phyloP scores from a whole-genome alignment of 2,113 vertebrate genomes.

The Pollimyrus isidori region DNA sequence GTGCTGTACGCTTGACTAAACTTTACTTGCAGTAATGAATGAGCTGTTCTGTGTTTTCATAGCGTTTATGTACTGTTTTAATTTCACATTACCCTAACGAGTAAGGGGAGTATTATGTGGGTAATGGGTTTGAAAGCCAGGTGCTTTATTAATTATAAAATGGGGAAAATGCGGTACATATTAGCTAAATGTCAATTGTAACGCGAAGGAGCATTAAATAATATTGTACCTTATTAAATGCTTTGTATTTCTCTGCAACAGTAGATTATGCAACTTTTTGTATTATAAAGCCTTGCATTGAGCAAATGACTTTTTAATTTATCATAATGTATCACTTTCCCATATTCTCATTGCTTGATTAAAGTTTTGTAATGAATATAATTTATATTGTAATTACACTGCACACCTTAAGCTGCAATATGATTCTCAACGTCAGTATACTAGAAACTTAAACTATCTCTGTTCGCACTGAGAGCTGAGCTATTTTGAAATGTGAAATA shows the following conservation, averaged over 20 bases:
- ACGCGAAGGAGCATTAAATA: neutral
- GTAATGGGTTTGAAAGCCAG: neutral
- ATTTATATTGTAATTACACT: neutral
- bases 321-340: neutral
- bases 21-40: neutral
- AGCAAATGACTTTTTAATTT: neutral
- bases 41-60: slow-evolving; percentile 5
- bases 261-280: neutral
- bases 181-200: neutral
- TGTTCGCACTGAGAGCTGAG: neutral
- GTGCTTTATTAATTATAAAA: neutral
- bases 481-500: neutral
- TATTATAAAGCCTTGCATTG: neutral
- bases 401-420: neutral
- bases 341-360: neutral
- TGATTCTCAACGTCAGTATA: neutral
- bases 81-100: slow-evolving; percentile 9
- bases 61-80: neutral
- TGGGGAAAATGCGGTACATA: neutral
- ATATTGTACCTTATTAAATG: neutral
- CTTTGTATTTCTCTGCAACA: neutral
- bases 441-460: neutral
- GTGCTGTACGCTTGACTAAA: neutral
- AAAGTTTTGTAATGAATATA: neutral
- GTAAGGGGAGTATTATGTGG: neutral